Base-by-base conservation (phyloP, 35 echinoderm and acorn worm genomes). In the Stichopus chloronotus region DNA sequence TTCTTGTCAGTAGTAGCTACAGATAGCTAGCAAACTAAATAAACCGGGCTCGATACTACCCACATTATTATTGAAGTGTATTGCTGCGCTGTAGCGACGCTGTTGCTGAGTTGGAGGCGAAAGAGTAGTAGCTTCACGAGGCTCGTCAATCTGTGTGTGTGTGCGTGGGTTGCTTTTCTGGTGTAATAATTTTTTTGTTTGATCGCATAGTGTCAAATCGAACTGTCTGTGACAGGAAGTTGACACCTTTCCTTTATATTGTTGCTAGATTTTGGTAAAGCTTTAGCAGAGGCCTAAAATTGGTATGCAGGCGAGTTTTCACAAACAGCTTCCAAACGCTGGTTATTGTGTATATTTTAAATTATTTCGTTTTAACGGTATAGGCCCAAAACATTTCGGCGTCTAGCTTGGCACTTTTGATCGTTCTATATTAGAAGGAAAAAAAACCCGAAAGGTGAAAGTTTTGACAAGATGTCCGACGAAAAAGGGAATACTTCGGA, bases 201-300 rank as follows among this genome's bases (percentile, higher is more conserved):
- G 82, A 85, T 85, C 82, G 82, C 55, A 9, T 58, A 59, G 82
- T 85, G 82, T 85, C 17, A 85, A 60, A 23, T 85, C 58, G 82
- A 59, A 85, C 82, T n/a, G 82, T 85, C 57, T 85, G 82, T 85
- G 82, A 85, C 55, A 85, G 82, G 12, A 24, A 9, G 54, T 85
- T 85, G 54, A 85, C 82, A 85, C 82, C 82, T 85, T 58, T 59
- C 58, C 82, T 19, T 85, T 85, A 58, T 85, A 9, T 19, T 21
- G 82, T 85, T 85, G 82, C 56, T 58, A 85, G 6, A 19, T 83
- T 85, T 85, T 85, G 25, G 55, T 7, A 53, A 23, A 85, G 82
- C 82, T 85, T 85, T 85, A 58, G 14, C 19, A 16, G 55, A 52
- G 79, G 19, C 81, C 81, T 12, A 85, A 21, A 25, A 56, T 85